phyloP scores from a whole-genome alignment of 2,797 vertebrate genomes.

The Alouatta caraya region DNA sequence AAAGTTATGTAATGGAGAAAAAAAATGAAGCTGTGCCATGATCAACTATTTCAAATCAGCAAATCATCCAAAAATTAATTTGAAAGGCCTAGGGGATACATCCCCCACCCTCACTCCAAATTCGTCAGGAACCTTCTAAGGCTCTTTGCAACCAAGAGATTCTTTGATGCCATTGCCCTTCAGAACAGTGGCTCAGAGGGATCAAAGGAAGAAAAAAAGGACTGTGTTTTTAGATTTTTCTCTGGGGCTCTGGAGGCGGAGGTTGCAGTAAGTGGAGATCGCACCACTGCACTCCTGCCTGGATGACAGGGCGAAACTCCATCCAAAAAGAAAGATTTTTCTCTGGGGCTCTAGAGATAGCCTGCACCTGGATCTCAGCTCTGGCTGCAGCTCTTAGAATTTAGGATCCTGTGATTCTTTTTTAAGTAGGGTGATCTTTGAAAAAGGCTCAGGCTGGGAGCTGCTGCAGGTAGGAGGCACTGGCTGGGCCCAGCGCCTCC shows the following conservation, averaged over 20 bases:
- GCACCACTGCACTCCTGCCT: too few relatives aligned
- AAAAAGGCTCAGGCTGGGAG: background rate
- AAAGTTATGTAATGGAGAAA: constrained; percentile 9
- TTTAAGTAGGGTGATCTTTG: constrained; percentile 20
- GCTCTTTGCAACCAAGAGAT: constrained; percentile 31
- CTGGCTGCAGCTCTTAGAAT: constrained; percentile 17
- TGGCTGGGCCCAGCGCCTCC: background rate
- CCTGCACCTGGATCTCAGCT: constrained; percentile 27
- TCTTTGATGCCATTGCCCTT: constrained; percentile 39
- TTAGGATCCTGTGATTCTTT: constrained; percentile 42
- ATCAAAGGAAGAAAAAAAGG: constrained; percentile 54
- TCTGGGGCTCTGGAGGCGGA: constrained; percentile 1
- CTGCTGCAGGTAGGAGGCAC: constrained; percentile 9
- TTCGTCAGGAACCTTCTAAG: constrained; percentile 50
- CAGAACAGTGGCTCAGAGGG: constrained; percentile 16
- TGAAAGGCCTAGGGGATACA: background rate
- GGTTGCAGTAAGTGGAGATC: too few relatives aligned
- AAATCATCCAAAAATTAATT: constrained; percentile 15
- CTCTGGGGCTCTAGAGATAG: constrained; percentile 30
- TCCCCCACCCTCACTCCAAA: background rate
- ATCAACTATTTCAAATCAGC: constrained; percentile 19
- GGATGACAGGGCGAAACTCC: too few relatives aligned
- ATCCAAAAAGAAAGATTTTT: background rate
- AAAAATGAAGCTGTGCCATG: background rate
- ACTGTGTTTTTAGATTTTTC: constrained; percentile 52